Evolutionary conservation across 2,888 invertebrate species (phyloP), one percentile per base, ranked within the genome.

Genomic region (Halictus ligatus): DNA sequence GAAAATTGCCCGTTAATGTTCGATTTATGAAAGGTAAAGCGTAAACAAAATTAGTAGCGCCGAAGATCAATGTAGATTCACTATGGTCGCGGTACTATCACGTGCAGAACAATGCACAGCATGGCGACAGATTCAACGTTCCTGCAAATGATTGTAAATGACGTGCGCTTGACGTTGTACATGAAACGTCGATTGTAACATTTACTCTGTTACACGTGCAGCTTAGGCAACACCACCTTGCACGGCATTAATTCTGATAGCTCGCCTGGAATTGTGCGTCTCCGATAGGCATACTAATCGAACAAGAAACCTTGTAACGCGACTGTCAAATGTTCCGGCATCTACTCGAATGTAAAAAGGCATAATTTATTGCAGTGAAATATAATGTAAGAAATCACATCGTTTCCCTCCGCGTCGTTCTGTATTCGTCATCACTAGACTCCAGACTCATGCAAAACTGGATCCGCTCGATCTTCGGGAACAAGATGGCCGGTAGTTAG

Each of bases 161-260:
- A 58, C 46, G 12, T 72, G 46, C 3, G 58, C 6, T 13, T 58
- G 72, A 58, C 75, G 40, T 75, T 58, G 29, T 8, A 72, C 43
- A 43, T 21, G 58, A 72, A 58, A 73, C n/a, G 60, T 73, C 58
- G 58, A 73, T 60, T 35, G 60, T 79, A 72, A 73, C 48, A 72
- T 73, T 72, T 40, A 71, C 43, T 46, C 29, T 15, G 29, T 72
- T 72, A 48, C 29, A 73, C 15, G 13, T 29, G 15, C 72, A 15
- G 29, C 46, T 15, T 10, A 13, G 46, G 8, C 15, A 13, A 60
- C 35, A 21, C 13, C 13, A 43, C 40, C 43, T 69, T 40, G 69
- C 12, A 40, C 10, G 40, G 40, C 35, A 21, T 69, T 69, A 69
- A n/a, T 21, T n/a, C 40, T 21, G 13, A 12, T 40, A 21, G 21